Percentiles rank a stretch among this genome's conserved stretches.
Conservation (phyloP, 2,888 invertebrate species). For the Tachina fera region DNA sequence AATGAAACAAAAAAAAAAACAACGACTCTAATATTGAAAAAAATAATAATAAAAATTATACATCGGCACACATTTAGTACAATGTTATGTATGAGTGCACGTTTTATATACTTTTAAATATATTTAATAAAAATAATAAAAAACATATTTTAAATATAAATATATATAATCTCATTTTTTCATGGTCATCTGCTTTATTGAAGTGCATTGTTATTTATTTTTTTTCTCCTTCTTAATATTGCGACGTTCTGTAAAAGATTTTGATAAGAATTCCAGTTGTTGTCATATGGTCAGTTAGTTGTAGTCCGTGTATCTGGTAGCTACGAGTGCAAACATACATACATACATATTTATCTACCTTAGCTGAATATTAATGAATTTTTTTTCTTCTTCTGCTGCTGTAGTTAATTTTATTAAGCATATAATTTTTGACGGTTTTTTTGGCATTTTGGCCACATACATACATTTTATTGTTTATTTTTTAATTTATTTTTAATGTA, state of each 20-base stretch:
- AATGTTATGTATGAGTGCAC: neutral
- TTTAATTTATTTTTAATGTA: slow-evolving; percentile 15
- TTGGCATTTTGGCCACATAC: slow-evolving; percentile 57
- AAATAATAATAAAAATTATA: slow-evolving; percentile 47
- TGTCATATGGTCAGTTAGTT: slow-evolving; percentile 13
- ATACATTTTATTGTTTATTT: slow-evolving; percentile 28
- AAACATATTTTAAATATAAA: neutral
- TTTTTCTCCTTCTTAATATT: neutral
- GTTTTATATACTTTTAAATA: neutral
- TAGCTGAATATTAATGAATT: slow-evolving; percentile 65
- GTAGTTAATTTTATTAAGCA: neutral
- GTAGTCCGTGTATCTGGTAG: slow-evolving; percentile 34
- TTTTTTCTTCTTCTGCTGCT: slow-evolving; percentile 24
- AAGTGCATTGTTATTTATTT: slow-evolving; percentile 62
- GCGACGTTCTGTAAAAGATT: slow-evolving; percentile 39
- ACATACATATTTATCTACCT: slow-evolving; percentile 15
- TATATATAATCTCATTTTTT: slow-evolving; percentile 53
- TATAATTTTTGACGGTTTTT: slow-evolving; percentile 42
- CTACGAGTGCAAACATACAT: neutral
- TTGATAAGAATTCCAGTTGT: slow-evolving; percentile 59
- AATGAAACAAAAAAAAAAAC: slow-evolving; percentile 22
- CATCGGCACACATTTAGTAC: neutral
- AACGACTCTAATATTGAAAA: slow-evolving; percentile 32
- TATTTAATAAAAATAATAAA: neutral
- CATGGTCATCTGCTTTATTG: slow-evolving; percentile 67